These are phyloP conservation scores for Xanthia icteritia DNA, from an alignment of 2,888 invertebrate genomes.

Conservation along the genomic window DNA sequence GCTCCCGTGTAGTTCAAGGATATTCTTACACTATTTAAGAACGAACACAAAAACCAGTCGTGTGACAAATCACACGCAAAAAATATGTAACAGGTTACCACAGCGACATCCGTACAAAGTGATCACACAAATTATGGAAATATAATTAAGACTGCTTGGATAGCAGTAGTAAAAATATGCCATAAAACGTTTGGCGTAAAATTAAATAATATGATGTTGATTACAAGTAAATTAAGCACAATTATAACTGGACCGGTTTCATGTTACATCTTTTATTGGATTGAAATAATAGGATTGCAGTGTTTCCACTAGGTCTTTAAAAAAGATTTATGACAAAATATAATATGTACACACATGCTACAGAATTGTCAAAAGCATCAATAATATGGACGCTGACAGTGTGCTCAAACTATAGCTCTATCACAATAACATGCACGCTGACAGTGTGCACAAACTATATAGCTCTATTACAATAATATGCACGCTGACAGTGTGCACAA, in stretches of 20 bases:
- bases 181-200: conserved; percentile 29
- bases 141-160: conserved; percentile 27
- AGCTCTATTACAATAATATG: background rate
- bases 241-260: background rate
- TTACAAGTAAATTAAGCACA: conserved; percentile 2
- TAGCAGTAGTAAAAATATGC: conserved; percentile 5
- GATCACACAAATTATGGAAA: conserved; percentile 43
- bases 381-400: background rate
- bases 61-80: conserved; percentile 45
- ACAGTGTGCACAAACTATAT: conserved; percentile 1
- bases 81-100: conserved; percentile 37
- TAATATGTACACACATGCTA: background rate
- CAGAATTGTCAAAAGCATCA: background rate
- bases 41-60: conserved; percentile 40
- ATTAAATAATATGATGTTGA: conserved; percentile 29
- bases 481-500: background rate
- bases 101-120: conserved; percentile 37
- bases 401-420: background rate
- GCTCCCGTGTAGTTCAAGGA: conserved; percentile 45
- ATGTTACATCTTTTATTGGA: background rate
- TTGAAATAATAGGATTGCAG: background rate
- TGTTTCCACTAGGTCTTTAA: background rate
- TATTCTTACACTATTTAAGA: conserved; percentile 24
- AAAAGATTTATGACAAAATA: background rate
- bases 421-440: background rate